Percentiles rank a stretch among this genome's conserved stretches.
Conservation (phyloP, 2,888 invertebrate genomes). For the Cinara cedri region DNA sequence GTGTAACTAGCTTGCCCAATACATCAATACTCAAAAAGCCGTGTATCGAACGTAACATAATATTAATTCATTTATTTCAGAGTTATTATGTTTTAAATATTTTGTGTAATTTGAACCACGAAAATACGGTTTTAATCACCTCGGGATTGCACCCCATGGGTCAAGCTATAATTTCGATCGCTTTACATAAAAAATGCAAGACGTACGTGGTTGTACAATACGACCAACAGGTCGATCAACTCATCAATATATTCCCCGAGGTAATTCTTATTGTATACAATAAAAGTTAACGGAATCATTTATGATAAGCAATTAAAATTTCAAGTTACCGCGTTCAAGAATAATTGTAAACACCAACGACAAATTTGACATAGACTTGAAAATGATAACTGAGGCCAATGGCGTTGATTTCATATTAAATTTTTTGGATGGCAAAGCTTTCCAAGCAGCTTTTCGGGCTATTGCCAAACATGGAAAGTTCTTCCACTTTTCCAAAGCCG, state of each 20-base stretch:
- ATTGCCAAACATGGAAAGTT: not conserved
- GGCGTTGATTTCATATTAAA: slow-evolving; percentile 26
- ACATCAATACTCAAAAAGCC: no score
- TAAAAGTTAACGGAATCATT: not conserved
- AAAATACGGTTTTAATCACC: not conserved
- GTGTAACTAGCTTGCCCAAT: no score
- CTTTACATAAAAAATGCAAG: not conserved
- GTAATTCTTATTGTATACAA: not conserved
- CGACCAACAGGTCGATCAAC: not conserved
- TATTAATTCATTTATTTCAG: not conserved
- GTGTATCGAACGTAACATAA: no score
- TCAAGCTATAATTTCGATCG: slow-evolving; percentile 13
- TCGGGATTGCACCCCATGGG: slow-evolving; percentile 29
- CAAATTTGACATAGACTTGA: slow-evolving; percentile 21
- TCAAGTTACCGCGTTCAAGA: not conserved
- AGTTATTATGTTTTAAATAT: slow-evolving; percentile 33
- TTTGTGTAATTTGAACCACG: not conserved
- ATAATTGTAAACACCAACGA: slow-evolving; percentile 25
- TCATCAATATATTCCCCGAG: not conserved
- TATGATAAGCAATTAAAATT: not conserved
- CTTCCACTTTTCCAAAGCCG: slow-evolving; percentile 22
- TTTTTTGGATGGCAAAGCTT: slow-evolving; percentile 16
- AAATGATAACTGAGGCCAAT: not conserved
- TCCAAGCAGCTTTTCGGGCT: not conserved
- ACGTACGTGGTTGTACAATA: not conserved